Evolutionary conservation across 2,113 vertebrate genomes (phyloP).

Genomic region (Calyptomena viridis): DNA sequence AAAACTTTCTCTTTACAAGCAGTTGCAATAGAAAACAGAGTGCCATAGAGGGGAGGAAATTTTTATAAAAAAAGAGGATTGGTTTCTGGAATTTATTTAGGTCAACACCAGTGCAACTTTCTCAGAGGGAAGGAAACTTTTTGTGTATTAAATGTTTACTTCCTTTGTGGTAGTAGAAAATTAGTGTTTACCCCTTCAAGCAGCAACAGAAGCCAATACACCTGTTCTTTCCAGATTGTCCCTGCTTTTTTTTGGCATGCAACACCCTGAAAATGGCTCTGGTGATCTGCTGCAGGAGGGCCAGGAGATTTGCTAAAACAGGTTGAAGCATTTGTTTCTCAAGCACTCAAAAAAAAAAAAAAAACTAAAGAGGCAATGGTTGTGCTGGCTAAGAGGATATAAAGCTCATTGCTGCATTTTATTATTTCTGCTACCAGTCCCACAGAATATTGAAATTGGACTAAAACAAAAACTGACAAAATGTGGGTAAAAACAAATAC

Average conservation of each 20-base stretch:
- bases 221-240: conserved; percentile 64
- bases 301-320: neutral
- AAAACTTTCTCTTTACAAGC: neutral
- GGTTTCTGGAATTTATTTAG: conserved; percentile 33
- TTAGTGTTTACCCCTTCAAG: conserved; percentile 49
- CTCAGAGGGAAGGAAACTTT: conserved; percentile 8
- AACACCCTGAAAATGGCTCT: neutral
- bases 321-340: conserved; percentile 19
- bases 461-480: neutral
- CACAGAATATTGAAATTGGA: neutral
- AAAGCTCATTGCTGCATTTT: neutral
- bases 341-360: neutral
- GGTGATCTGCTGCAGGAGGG: neutral
- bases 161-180: conserved; percentile 30
- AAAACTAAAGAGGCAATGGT: neutral
- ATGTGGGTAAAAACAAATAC: neutral
- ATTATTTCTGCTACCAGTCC: neutral
- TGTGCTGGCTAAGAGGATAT: neutral
- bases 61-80: neutral
- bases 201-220: conserved; percentile 49
- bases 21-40: neutral
- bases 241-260: conserved; percentile 5
- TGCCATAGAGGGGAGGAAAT: neutral
- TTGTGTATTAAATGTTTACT: conserved; percentile 8
- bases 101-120: neutral